phyloP scores from a whole-genome alignment of 2,888 invertebrate species.

The Bombylius discolor region DNA sequence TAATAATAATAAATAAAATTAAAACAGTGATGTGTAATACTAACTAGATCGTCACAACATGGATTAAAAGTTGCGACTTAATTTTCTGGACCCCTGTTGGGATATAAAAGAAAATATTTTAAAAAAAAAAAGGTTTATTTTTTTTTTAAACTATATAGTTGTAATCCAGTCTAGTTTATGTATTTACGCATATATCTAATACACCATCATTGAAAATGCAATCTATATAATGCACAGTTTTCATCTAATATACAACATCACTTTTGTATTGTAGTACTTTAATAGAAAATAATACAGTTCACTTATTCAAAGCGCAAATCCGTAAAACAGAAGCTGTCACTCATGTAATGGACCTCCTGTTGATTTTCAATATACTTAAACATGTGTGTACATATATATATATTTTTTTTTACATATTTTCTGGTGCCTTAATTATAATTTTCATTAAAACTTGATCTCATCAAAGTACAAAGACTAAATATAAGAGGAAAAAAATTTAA shows the following conservation, averaged over 20 bases:
- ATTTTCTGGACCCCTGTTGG: slow-evolving; percentile 3
- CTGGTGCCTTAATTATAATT: neutral
- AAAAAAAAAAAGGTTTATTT: too few relatives aligned
- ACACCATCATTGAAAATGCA: too few relatives aligned
- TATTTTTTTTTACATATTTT: neutral
- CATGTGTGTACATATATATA: too few relatives aligned
- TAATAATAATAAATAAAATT: too few relatives aligned
- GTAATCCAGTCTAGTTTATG: too few relatives aligned
- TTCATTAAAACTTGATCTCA: neutral
- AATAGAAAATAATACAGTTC: neutral
- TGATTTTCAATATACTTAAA: neutral
- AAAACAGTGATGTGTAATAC: too few relatives aligned
- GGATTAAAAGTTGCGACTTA: neutral
- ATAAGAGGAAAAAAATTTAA: neutral
- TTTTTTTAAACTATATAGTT: too few relatives aligned
- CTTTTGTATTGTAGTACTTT: neutral
- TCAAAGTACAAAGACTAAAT: neutral
- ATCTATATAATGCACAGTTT: too few relatives aligned
- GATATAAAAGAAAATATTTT: slow-evolving; percentile 2
- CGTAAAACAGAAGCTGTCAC: slow-evolving; percentile 10
- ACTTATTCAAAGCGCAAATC: neutral
- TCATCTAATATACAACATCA: too few relatives aligned
- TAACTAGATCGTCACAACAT: too few relatives aligned
- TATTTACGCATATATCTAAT: too few relatives aligned
- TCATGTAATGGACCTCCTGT: slow-evolving; percentile 7